These are phyloP conservation scores for Flexamia atlantica DNA, from an alignment of 2,888 invertebrate species.

Conservation along the genomic window DNA sequence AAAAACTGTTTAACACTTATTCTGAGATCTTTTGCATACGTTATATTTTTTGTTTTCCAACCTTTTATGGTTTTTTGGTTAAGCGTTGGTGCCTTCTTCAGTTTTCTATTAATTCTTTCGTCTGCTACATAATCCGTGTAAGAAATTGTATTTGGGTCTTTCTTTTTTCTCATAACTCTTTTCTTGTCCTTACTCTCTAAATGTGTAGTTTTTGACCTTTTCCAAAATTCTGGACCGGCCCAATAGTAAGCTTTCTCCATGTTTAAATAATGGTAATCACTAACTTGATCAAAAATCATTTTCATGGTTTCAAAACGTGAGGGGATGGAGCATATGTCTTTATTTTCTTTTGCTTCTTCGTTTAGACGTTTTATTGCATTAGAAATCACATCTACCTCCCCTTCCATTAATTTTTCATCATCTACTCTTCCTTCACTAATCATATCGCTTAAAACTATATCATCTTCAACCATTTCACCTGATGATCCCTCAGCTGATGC, in stretches of 20 bases:
- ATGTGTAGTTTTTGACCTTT: slow-evolving; percentile 13
- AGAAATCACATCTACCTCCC: slow-evolving; percentile 11
- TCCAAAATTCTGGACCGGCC: slow-evolving; percentile 46
- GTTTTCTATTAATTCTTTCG: not conserved
- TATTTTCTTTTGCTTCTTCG: not conserved
- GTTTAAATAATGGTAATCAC: slow-evolving; percentile 32
- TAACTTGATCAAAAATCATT: slow-evolving; percentile 11
- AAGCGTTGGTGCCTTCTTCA: not conserved
- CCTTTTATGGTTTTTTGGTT: slow-evolving; percentile 7
- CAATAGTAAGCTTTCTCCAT: slow-evolving; percentile 43
- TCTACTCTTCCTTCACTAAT: not conserved
- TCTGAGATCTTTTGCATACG: slow-evolving; percentile 21
- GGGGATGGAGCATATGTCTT: not conserved
- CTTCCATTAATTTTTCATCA: not conserved
- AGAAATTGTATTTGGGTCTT: not conserved
- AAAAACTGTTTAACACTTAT: not conserved
- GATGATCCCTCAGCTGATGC: not conserved
- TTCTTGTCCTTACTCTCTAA: not conserved
- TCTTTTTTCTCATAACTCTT: not conserved
- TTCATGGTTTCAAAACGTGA: slow-evolving; percentile 4
- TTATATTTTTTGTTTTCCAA: slow-evolving; percentile 29
- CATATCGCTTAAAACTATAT: not conserved
- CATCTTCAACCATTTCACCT: not conserved
- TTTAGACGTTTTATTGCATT: slow-evolving; percentile 14
- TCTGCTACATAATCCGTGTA: not conserved